Conservation (phyloP, 2,113 vertebrate species). For the Rhinolophus sinicus region DNA sequence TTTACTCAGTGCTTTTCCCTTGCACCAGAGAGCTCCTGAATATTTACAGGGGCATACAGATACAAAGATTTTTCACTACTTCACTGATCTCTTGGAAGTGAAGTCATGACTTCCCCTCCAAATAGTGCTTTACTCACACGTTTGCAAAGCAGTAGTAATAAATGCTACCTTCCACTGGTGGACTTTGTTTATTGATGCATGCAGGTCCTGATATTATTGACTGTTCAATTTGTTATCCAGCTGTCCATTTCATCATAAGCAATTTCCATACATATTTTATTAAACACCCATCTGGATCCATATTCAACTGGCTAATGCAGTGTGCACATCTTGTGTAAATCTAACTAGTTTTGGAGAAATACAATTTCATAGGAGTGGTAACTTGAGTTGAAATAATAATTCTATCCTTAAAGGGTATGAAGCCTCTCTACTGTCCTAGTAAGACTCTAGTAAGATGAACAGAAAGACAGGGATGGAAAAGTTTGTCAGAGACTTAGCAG, state of each 20-base stretch:
- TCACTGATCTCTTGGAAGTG: background rate
- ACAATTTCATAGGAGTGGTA: background rate
- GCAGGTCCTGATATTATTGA: background rate
- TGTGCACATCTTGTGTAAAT: background rate
- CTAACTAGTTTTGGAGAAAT: background rate
- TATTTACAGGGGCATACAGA: background rate
- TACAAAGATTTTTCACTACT: background rate
- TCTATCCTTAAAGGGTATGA: background rate
- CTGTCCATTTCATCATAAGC: background rate
- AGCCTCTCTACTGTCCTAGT: background rate
- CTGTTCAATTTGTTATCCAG: background rate
- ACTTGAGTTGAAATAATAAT: conserved; percentile 5
- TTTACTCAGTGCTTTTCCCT: background rate
- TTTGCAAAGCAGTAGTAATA: background rate
- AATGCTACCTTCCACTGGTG: background rate
- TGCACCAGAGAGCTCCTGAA: background rate
- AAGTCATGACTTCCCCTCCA: background rate
- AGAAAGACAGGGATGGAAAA: background rate
- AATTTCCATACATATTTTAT: background rate
- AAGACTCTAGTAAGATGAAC: background rate
- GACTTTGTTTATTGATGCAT: background rate
- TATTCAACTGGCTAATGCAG: background rate
- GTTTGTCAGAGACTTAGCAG: background rate
- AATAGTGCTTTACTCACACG: background rate
- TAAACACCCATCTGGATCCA: background rate